A percentile compares a stretch with the other conserved stretches of the same genome.
Conservation (phyloP, 2,888 invertebrate species). For the Cosmia pyralina region DNA sequence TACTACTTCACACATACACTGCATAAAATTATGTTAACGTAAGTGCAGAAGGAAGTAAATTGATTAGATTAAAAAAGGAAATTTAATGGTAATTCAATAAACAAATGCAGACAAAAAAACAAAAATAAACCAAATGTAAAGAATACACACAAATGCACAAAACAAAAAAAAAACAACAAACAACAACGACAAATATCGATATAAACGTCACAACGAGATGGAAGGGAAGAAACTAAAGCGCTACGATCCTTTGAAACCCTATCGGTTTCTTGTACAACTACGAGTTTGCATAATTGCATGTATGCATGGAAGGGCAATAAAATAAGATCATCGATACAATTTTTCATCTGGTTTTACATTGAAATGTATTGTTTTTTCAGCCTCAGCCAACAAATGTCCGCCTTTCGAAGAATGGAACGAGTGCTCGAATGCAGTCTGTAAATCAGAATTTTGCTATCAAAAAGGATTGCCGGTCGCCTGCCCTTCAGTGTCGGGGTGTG, state of each 20-base stretch:
- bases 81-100: no score
- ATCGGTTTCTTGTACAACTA: not conserved
- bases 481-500: not conserved
- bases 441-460: not conserved
- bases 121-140: no score
- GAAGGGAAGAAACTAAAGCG: not conserved
- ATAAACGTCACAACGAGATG: no score
- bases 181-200: no score
- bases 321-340: not conserved
- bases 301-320: no score
- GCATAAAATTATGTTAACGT: no score
- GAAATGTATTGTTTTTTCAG: constrained; percentile 7
- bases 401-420: constrained; percentile 3
- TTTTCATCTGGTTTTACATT: not conserved
- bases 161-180: no score
- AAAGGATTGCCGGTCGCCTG: not conserved
- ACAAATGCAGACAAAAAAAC: no score
- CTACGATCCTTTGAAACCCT: not conserved
- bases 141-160: no score
- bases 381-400: constrained; percentile 4
- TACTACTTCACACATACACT: no score
- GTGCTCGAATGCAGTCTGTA: constrained; percentile 9
- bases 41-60: no score
- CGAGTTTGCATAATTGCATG: not conserved
- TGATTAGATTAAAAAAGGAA: no score